Evolutionary conservation across 2,113 vertebrate genomes (phyloP).

Genomic region (Cyanistes caeruleus): DNA sequence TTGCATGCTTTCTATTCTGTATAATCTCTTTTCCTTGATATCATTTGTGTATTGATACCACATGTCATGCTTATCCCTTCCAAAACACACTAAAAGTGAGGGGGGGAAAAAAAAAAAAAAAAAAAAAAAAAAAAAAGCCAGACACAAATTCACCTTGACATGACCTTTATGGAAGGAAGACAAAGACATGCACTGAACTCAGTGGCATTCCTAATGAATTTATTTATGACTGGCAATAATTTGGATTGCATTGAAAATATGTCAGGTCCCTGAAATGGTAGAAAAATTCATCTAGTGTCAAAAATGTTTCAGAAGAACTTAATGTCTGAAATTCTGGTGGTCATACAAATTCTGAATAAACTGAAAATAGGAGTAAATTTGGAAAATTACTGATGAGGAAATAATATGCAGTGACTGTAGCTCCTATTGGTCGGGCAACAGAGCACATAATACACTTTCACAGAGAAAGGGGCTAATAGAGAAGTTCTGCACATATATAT

Average conservation of each 20-base stretch:
- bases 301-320: background rate
- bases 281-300: background rate
- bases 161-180: background rate
- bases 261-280: background rate
- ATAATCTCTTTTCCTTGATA: background rate
- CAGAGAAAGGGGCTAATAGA: background rate
- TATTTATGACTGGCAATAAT: background rate
- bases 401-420: background rate
- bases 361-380: background rate
- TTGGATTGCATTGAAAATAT: background rate
- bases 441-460: background rate
- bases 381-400: background rate
- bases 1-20: background rate
- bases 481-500: background rate
- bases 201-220: background rate
- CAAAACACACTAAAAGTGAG: background rate
- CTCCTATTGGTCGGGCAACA: background rate
- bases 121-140: background rate
- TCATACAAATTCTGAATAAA: background rate
- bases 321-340: background rate
- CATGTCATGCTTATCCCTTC: background rate
- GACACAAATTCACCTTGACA: background rate
- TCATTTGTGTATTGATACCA: slow-evolving; percentile 28
- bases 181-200: background rate
- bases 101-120: fast-evolving